Evolutionary conservation across 2,888 invertebrate species (phyloP), one percentile per base, ranked within the genome.

Genomic region (Rugalucina vietnamica): DNA sequence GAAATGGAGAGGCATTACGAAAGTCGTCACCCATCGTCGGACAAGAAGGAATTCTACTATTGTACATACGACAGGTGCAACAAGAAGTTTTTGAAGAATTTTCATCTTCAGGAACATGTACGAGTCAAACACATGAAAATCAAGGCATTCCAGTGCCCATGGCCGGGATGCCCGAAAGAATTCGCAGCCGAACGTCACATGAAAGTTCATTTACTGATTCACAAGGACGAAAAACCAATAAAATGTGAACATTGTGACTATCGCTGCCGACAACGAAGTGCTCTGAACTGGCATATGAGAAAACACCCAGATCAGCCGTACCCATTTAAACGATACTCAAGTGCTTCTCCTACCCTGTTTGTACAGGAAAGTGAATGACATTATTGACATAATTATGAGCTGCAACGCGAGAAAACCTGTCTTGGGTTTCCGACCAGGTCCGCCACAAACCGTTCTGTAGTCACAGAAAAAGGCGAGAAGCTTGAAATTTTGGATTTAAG

Each of bases 201-300:
- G 60, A 92, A 91, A 83, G 89, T 91, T 36, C 92, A 92, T 84
- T 88, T 90, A 75, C 81, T 91, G 76, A 90, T 91, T 79, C 92
- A 93, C 80, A 91, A 88, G 27, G 91, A 91, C 50, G 93, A 93
- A 81, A 93, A 93, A 81, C 93, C 93, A 12, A 85, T 92, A 72
- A 90, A 91, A 80, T 93, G 93, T 78, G 90, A 90, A 29, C 90
- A 92, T 50, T 93, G 93, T 84, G 91, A 91, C 71, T 93, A 92
- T 60, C 82, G 93, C 12, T 93, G 92, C 79, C 89, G 92, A 2
- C 93, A 93, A 86, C 88, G 91, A 39, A 91, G 91, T 60, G 93
- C 93, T 2, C 83, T 93, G 39, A 91, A 92, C 72, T 93, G 93
- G 93, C 93, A 93, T 84, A 91, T 93, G 90, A 86, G 91, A 69